Evolutionary conservation across 2,797 vertebrate genomes (phyloP).

Genomic region (Gallinago stenura): DNA sequence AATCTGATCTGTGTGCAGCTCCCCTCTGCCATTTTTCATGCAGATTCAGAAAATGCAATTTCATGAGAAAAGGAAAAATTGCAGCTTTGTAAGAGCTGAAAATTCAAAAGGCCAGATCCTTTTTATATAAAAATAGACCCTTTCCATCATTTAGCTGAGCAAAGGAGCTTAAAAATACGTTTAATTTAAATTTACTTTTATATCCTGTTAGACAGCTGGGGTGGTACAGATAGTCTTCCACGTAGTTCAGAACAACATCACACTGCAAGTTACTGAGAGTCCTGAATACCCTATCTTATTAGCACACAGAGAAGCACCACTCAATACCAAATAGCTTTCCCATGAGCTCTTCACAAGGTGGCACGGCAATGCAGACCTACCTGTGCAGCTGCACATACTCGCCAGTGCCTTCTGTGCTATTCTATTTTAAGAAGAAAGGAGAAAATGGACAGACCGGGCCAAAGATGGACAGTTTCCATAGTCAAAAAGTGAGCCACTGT

Average conservation of each 20-base stretch:
- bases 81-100: not conserved
- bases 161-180: conserved; percentile 40
- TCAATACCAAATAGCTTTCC: not conserved
- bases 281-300: not conserved
- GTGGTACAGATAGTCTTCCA: not conserved
- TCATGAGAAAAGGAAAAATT: conserved; percentile 40
- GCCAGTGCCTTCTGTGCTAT: not conserved
- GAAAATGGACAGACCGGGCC: not conserved
- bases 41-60: conserved; percentile 48
- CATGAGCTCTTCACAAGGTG: not conserved
- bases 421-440: not conserved
- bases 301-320: not conserved
- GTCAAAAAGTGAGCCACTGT: not conserved
- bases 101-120: not conserved
- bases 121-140: not conserved
- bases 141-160: conserved; percentile 15
- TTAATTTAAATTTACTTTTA: conserved; percentile 38
- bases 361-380: not conserved
- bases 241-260: not conserved
- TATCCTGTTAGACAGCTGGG: not conserved
- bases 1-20: not conserved
- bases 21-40: conserved; percentile 52
- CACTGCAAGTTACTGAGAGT: not conserved
- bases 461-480: not conserved
- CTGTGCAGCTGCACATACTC: not conserved